Evolutionary conservation across 2,888 invertebrate genomes (phyloP), one percentile per base, ranked within the genome.

Genomic region (Pollenia labialis): DNA sequence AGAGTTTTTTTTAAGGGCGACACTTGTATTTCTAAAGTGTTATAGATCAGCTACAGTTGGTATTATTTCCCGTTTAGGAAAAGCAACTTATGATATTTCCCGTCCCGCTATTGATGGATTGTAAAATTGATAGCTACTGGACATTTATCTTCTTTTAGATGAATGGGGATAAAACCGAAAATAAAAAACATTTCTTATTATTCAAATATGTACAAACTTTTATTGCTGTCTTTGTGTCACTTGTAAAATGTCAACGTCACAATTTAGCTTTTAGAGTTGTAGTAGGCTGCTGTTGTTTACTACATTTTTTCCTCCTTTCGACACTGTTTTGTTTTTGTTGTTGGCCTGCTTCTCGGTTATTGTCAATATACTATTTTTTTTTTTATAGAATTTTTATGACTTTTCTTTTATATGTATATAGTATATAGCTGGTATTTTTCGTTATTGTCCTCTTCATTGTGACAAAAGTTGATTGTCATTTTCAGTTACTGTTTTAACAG

Each of bases 401-500:
- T 50, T 76, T 66, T 74, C 16, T 48, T 16, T n/a, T 8, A 50
- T 52, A 60, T n/a, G n/a, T n/a, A n/a, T n/a, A n/a, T n/a, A n/a
- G n/a, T 46, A 66, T 68, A 32, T 84, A 18, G 52, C 50, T 50
- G 48, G n/a, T 76, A 32, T 46, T 62, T 76, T 16, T 16, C 58
- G 56, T 48, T 69, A 18, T 72, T 81, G 42, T 77, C 54, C 12
- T 68, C 81, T 83, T 69, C 52, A 72, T 62, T 83, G 76, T 76
- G 83, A 83, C 81, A 81, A 77, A 81, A 81, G 74, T 84, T 77
- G 60, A n/a, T 79, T 87, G 87, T 81, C 83, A 87, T 81, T 81
- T 76, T 76, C 83, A 76, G 84, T 87, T 68, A 77, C 23, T 81
- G 58, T 71, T 72, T 81, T 80, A 69, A 64, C 79, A 71, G 44